Evolutionary conservation across 2,888 invertebrate genomes (phyloP).

Genomic region (Pyralis farinalis): DNA sequence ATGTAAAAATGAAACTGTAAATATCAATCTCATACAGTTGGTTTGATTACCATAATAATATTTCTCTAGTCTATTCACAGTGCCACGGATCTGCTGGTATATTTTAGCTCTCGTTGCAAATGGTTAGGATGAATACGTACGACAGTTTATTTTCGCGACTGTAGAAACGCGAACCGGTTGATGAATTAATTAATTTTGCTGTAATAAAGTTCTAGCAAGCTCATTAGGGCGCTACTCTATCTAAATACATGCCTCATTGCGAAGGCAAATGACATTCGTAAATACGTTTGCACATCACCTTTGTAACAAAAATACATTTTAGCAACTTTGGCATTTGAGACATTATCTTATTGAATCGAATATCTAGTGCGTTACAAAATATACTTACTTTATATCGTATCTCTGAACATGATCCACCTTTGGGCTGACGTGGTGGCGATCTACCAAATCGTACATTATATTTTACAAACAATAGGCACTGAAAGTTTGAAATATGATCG

Average conservation of each 20-base stretch:
- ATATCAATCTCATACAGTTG: too few species aligned
- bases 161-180: conserved; percentile 16
- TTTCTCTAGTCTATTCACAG: too few species aligned
- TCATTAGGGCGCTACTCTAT: conserved; percentile 46
- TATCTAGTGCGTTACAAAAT: conserved; percentile 61
- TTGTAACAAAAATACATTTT: conserved; percentile 61
- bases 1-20: too few species aligned
- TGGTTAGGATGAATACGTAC: too few species aligned
- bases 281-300: conserved; percentile 24
- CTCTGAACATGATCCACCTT: conserved; percentile 55
- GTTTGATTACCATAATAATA: too few species aligned
- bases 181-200: conserved; percentile 25
- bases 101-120: too few species aligned
- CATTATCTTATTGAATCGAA: conserved; percentile 45
- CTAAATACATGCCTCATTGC: conserved; percentile 34
- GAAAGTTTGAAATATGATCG: conserved; percentile 51
- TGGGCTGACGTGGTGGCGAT: conserved; percentile 26
- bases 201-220: conserved; percentile 51
- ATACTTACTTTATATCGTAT: conserved; percentile 68
- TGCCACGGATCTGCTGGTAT: too few species aligned
- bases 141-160: conserved; percentile 1
- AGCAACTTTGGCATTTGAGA: conserved; percentile 57
- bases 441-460: conserved; percentile 44
- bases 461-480: conserved; percentile 66
- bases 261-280: conserved; percentile 29